Conservation (phyloP, 2,888 invertebrate genomes). For the Leucophora obtusa region DNA sequence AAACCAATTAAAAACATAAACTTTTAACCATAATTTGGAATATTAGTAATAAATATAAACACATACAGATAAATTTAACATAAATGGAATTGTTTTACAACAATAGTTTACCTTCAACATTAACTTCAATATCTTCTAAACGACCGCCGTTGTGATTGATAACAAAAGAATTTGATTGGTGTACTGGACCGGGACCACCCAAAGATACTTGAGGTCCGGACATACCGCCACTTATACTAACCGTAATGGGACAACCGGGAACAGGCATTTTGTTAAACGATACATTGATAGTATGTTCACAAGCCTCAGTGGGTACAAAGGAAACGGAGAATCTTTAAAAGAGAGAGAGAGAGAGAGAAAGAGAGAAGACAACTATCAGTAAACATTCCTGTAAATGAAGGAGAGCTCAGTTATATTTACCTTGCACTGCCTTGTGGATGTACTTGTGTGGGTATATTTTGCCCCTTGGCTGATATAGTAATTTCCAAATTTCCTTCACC, state of each 20-base stretch:
- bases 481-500: constrained; percentile 99
- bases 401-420: constrained; percentile 65
- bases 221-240: constrained; percentile 84
- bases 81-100: not conserved
- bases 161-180: constrained; percentile 85
- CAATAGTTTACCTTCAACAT: constrained; percentile 90
- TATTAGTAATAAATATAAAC: constrained; percentile 46
- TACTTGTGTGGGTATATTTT: constrained; percentile 97
- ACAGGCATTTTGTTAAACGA: constrained; percentile 96
- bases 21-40: constrained; percentile 27
- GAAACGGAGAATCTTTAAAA: constrained; percentile 91
- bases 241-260: constrained; percentile 94
- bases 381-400: no score
- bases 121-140: constrained; percentile 95
- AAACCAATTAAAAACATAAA: constrained; percentile 40
- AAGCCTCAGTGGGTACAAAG: constrained; percentile 95
- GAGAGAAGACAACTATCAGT: no score
- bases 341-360: no score
- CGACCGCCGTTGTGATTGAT: constrained; percentile 92
- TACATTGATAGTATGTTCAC: constrained; percentile 96
- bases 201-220: constrained; percentile 85
- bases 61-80: constrained; percentile 21
- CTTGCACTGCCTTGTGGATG: constrained; percentile 91
- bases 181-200: constrained; percentile 86
- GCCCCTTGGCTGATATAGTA: constrained; percentile 94